Percentiles rank a stretch among this genome's conserved stretches.
phyloP scores from a whole-genome alignment of 2,888 invertebrate species.

The Smittia sp. region DNA sequence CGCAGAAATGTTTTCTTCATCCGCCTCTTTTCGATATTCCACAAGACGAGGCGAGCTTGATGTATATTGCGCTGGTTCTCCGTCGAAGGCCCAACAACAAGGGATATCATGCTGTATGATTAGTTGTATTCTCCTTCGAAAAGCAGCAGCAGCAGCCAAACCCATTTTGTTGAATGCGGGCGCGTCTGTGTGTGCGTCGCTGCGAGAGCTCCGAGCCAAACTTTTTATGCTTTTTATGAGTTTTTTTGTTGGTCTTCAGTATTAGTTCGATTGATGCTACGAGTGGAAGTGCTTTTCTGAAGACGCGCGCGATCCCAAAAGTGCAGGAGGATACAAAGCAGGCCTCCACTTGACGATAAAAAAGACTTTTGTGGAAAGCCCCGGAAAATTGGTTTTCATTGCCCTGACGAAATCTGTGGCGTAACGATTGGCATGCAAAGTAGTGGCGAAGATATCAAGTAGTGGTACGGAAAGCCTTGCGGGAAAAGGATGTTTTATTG shows the following conservation, averaged over 20 bases:
- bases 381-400: not conserved
- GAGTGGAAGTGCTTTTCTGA: slow-evolving; percentile 31
- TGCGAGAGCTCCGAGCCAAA: not conserved
- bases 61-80: not conserved
- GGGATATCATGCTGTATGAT: slow-evolving; percentile 37
- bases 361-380: not conserved
- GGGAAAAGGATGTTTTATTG: not conserved
- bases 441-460: slow-evolving; percentile 2
- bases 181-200: slow-evolving; percentile 16
- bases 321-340: too few relatives aligned
- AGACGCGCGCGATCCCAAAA: slow-evolving; percentile 6
- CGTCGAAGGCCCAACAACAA: slow-evolving; percentile 17
- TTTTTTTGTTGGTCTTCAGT: slow-evolving; percentile 27
- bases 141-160: slow-evolving; percentile 11
- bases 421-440: slow-evolving; percentile 7
- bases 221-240: slow-evolving; percentile 31
- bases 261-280: slow-evolving; percentile 28
- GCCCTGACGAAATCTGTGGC: not conserved
- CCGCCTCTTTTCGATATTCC: slow-evolving; percentile 36
- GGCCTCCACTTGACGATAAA: not conserved
- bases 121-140: slow-evolving; percentile 35
- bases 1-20: slow-evolving; percentile 19
- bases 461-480: not conserved
- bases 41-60: not conserved
- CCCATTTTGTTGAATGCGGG: slow-evolving; percentile 24